Base-by-base conservation (phyloP, 2,888 invertebrate species). In the Megastigmus dorsalis region DNA sequence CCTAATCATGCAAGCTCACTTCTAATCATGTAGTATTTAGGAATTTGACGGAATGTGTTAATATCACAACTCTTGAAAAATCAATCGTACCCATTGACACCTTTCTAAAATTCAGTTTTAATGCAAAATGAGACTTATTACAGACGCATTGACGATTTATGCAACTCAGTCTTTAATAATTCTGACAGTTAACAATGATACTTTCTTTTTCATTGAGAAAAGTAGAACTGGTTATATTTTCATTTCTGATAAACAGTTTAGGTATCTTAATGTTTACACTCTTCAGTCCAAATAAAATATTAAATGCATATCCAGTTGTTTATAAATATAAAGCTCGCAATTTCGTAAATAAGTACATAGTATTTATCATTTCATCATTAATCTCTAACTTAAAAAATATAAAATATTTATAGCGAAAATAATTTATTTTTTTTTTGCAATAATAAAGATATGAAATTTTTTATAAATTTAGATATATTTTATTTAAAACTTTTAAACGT, bases 81-180 rank as follows among this genome's bases (percentile, higher is more conserved):
- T 43, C 23, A 62, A 60, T 62, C 41, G 43, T 41, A 60, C 38
- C 15, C 9, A 52, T 63, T 55, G 54, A 71, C 48, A 6, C n/a
- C 9, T 18, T 55, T 48, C 28, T 36, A 13, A 48, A 52, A 33
- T 62, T 45, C 48, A 36, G 33, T 48, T 59, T 18, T 26, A 10
- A 23, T 68, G 48, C 48, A 57, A 59, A 57, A 68, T 57, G 67
- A 59, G 67, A 68, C 57, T 67, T 57, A 30, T 54, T 55, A 63
- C 54, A 63, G 71, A 63, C 62, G 54, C 71, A 55, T 63, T 71
- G 63, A 55, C 63, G 15, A 71, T 63, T 45, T 71, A 71, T 71
- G 71, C 71, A 71, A 71, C 71, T 71, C 71, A 71, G 71, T 71
- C 71, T 71, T 71, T 36, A 71, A 71, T 33, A 63, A 71, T 71